Conservation (phyloP, 2,888 invertebrate species). For the Drosophila infuscata region DNA sequence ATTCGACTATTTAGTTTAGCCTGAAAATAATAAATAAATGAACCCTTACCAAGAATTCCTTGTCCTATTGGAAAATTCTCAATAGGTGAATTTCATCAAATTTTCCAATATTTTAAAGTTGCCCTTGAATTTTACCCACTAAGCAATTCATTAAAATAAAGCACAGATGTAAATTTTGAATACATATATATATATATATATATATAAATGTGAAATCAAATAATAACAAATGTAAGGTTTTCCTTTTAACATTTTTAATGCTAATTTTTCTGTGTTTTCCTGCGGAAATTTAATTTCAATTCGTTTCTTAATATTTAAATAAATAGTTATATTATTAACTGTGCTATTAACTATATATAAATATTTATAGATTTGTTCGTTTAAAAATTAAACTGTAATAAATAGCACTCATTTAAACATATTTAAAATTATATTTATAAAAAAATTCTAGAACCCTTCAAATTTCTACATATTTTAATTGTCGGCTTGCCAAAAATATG, state of each 20-base stretch:
- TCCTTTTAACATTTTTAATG: background rate
- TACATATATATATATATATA: background rate
- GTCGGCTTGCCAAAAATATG: background rate
- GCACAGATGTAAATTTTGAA: background rate
- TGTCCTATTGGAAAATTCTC: no score
- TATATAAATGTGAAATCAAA: background rate
- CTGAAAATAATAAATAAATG: background rate
- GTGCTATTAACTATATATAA: background rate
- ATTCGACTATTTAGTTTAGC: background rate
- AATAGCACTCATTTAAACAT: background rate
- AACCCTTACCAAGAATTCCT: background rate
- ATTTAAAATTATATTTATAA: background rate
- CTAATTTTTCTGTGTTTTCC: background rate
- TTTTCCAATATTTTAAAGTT: no score
- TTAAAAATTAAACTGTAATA: background rate
- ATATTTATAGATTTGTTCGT: background rate
- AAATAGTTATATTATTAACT: background rate
- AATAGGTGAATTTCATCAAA: no score
- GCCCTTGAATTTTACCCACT: no score
- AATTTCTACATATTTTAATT: background rate
- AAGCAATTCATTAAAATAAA: no score
- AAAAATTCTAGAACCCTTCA: background rate
- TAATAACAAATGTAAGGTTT: background rate
- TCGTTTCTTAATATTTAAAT: background rate
- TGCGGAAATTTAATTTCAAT: background rate